Evolutionary conservation across 2,888 invertebrate genomes (phyloP).

Genomic region (Pedicia rivosa): DNA sequence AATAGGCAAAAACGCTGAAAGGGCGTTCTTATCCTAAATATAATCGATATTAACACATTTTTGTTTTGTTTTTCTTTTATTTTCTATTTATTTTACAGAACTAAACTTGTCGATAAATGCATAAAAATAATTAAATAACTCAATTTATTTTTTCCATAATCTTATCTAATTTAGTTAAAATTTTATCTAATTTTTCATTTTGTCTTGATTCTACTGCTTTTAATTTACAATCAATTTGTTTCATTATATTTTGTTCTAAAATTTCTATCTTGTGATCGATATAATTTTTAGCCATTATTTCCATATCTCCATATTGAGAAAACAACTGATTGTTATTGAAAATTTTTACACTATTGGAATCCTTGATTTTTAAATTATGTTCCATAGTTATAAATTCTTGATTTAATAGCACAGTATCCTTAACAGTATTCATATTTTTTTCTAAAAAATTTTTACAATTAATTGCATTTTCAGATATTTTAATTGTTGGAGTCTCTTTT

Average conservation of each 20-base stretch:
- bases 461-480: conserved; percentile 17
- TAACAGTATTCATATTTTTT: not conserved
- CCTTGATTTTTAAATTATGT: too few species aligned
- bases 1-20: too few species aligned
- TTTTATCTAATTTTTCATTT: conserved; percentile 20
- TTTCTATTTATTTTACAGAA: too few species aligned
- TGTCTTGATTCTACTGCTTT: conserved; percentile 18
- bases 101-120: too few species aligned
- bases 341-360: too few species aligned
- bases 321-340: too few species aligned
- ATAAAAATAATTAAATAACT: not conserved
- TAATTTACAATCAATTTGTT: conserved; percentile 14
- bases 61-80: too few species aligned
- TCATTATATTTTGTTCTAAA: conserved; percentile 16
- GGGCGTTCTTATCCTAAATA: too few species aligned
- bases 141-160: not conserved
- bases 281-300: conserved; percentile 11
- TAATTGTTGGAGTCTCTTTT: conserved; percentile 12
- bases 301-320: too few species aligned
- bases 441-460: conserved; percentile 19
- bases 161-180: conserved; percentile 19
- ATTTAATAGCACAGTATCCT: not conserved
- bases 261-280: conserved; percentile 19
- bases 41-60: too few species aligned
- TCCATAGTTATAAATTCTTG: too few species aligned